A percentile compares a stretch with the other conserved stretches of the same genome.
Conservation (phyloP, 2,888 invertebrate genomes). For the Lasioglossum figueresi region DNA sequence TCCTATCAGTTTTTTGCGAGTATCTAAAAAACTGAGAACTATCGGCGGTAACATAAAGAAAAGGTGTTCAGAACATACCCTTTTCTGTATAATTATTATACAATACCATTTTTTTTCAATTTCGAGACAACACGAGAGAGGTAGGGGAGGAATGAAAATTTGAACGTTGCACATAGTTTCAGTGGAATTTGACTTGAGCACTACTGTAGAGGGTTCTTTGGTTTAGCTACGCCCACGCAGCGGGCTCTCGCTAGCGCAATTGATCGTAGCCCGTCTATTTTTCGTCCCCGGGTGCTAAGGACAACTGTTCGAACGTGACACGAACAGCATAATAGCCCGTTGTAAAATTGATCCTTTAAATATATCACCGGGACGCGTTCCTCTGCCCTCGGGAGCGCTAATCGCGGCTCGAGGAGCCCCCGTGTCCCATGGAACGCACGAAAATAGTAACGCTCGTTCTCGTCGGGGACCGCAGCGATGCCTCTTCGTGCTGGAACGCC, state of each 20-base stretch:
- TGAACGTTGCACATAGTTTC: not conserved
- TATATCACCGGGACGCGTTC: constrained; percentile 25
- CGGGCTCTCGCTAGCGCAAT: constrained; percentile 5
- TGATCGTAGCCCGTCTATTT: not conserved
- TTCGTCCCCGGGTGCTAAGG: constrained; percentile 2
- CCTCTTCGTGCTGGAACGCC: constrained; percentile 62
- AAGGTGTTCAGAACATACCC: no score
- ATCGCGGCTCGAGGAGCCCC: constrained; percentile 39
- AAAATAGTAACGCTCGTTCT: constrained; percentile 63
- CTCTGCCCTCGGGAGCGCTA: constrained; percentile 42
- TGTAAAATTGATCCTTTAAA: constrained; percentile 57
- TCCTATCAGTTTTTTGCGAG: no score
- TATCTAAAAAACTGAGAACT: no score
- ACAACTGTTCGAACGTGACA: constrained; percentile 40
- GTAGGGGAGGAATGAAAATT: not conserved
- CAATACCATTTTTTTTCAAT: no score
- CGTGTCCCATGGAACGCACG: constrained; percentile 55
- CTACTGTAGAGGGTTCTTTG: not conserved
- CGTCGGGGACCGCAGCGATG: constrained; percentile 52
- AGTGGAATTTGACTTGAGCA: not conserved
- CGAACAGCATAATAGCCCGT: constrained; percentile 47
- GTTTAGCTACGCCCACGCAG: not conserved
- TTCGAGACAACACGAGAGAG: no score
- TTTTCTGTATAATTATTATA: no score
- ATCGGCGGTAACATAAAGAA: no score